Conservation (phyloP, 2,888 invertebrate genomes). For the Disparrhopalites patrizii region DNA sequence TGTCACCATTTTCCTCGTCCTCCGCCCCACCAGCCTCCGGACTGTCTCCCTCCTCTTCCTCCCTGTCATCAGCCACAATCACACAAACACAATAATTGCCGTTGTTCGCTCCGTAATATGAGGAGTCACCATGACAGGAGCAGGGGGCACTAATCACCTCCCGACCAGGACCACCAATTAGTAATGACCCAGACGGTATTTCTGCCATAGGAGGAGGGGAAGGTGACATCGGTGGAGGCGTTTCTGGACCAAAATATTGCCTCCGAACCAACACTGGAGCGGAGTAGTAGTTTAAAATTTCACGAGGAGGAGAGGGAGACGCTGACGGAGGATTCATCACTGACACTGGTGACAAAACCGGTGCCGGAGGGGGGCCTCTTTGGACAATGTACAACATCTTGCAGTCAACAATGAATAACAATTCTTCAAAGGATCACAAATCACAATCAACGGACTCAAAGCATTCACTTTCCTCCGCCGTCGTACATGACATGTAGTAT, state of each 20-base stretch:
- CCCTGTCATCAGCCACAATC: constrained; percentile 10
- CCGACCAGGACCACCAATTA: neutral
- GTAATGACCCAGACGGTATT: too few species aligned
- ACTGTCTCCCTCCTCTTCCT: neutral
- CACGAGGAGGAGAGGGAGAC: neutral
- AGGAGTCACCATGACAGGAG: constrained; percentile 18
- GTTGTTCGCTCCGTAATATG: constrained; percentile 14
- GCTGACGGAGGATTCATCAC: constrained; percentile 1
- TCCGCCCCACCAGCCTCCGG: too few species aligned
- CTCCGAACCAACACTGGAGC: constrained; percentile 15
- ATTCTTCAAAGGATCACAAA: too few species aligned
- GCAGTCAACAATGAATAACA: too few species aligned
- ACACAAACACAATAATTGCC: constrained; percentile 24
- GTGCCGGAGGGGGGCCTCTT: constrained; percentile 10
- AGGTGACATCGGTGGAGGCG: neutral
- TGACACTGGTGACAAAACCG: too few species aligned
- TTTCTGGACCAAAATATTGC: constrained; percentile 18
- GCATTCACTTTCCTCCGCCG: too few species aligned
- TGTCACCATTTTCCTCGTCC: constrained; percentile 1
- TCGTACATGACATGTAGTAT: too few species aligned
- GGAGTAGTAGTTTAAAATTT: neutral
- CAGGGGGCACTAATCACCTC: neutral
- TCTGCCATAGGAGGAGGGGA: neutral
- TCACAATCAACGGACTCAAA: too few species aligned
- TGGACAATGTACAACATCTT: constrained; percentile 29